Percentiles rank a stretch among this genome's conserved stretches.
These are phyloP conservation scores for Protomyctophum bolini DNA, from an alignment of 2,113 vertebrate species.

Conservation along the genomic window DNA sequence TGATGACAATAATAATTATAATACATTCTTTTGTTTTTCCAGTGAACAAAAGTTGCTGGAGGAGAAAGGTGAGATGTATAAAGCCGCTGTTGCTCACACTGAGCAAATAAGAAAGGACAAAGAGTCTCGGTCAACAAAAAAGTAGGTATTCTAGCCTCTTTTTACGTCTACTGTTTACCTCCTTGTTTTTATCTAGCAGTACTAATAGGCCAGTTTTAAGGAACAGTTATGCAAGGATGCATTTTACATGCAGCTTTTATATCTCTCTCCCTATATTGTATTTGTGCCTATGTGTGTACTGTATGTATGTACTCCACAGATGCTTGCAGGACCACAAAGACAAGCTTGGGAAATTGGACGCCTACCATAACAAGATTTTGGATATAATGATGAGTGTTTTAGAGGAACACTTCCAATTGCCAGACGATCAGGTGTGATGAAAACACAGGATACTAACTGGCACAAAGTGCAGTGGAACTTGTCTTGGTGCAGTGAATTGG, in stretches of 20 bases:
- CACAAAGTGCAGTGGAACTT: no score
- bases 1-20: neutral
- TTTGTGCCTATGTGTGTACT: no score
- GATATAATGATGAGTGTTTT: slow-evolving; percentile 73
- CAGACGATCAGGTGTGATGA: slow-evolving; percentile 28
- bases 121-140: slow-evolving; percentile 61
- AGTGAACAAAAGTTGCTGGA: slow-evolving; percentile 78
- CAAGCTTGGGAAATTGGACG: slow-evolving; percentile 75
- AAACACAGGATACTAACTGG: no score
- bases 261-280: no score
- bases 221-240: no score
- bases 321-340: slow-evolving; percentile 71
- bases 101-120: slow-evolving; percentile 59
- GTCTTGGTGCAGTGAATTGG: no score
- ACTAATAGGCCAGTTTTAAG: no score
- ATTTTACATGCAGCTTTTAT: no score
- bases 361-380: slow-evolving; percentile 72
- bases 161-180: no score
- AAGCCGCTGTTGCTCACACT: slow-evolving; percentile 54
- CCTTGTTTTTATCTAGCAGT: no score
- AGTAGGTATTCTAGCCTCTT: slow-evolving; percentile 41
- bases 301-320: slow-evolving; percentile 42
- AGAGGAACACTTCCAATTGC: slow-evolving; percentile 71
- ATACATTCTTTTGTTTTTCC: slow-evolving; percentile 10
- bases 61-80: slow-evolving; percentile 70